Base-by-base conservation (phyloP, 1,140 invertebrate species). In the Cardiocondyla obscurior region DNA sequence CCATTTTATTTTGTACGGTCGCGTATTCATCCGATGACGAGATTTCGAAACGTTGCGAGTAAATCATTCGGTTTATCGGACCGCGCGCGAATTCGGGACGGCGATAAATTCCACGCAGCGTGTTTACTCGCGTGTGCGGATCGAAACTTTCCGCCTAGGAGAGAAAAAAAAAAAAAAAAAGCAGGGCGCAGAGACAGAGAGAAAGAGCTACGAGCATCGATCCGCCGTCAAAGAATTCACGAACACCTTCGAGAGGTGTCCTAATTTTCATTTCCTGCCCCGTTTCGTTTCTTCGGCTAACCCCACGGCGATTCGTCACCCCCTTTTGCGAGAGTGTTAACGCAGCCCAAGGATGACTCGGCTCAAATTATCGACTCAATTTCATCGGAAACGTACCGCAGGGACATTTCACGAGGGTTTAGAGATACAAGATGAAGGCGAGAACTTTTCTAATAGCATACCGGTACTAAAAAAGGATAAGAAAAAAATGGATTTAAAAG, bases 21-120 rank as follows among this genome's bases (percentile, higher is more conserved):
- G 74, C 49, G 19, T 39, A 60, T 53, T 39, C 62, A 67, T 67
- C 46, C 60, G 62, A 83, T 65, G 73, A 83, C 70, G 30, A 46
- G 64, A 67, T 72, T 74, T 49, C 42, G 33, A 76, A 55, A 33
- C 73, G 73, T 44, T 67, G 42, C 82, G 82, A 86, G 55, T 84
- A 86, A 86, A 86, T 86, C 85, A 84, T 51, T 79, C 33, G 85
- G 73, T 74, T 67, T 74, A 84, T 73, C 74, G 65, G 67, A 58
- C 81, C 62, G 53, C 51, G 51, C 49, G 49, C 49, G 84, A 84
- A 86, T 81, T 86, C 83, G 82, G 84, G 51, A 49, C 82, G 57
- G 60, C 84, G 84, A 86, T 86, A 86, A 86, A 86, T 86, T 86
- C 57, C 69, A 19, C 36, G 55, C 76, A 42, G 77, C 77, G 55